Evolutionary conservation across 2,113 vertebrate genomes (phyloP).

Genomic region (Oriolus oriolus): DNA sequence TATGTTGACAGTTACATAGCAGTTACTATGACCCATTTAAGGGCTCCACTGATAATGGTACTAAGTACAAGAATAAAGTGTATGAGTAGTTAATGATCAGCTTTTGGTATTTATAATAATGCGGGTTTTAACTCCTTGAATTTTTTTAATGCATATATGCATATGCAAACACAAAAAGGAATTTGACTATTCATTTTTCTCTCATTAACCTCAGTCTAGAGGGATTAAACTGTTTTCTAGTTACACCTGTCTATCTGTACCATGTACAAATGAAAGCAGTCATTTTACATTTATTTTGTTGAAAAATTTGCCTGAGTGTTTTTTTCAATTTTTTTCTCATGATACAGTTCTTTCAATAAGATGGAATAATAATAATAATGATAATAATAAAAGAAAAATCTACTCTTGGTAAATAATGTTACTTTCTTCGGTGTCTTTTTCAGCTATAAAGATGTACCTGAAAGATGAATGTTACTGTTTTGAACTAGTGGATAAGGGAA

Average conservation of each 20-base stretch:
- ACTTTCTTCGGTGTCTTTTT: not conserved
- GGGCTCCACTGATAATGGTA: not conserved
- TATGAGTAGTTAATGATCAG: not conserved
- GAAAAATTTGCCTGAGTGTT: conserved; percentile 12
- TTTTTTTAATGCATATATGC: not conserved
- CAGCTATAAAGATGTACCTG: not conserved
- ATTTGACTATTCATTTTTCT: not conserved
- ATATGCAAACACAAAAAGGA: not conserved
- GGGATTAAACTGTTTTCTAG: conserved; percentile 13
- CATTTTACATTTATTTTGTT: not conserved
- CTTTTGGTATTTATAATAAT: conserved; percentile 37
- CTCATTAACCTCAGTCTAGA: not conserved
- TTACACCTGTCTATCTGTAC: conserved; percentile 32
- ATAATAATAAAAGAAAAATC: not conserved
- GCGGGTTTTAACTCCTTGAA: not conserved
- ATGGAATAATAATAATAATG: not conserved
- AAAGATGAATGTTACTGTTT: not conserved
- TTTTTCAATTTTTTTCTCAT: not conserved
- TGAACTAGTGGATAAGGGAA: not conserved
- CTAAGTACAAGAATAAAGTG: conserved; percentile 24
- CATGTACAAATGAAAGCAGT: conserved; percentile 48
- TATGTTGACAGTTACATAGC: not conserved
- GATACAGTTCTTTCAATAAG: not conserved
- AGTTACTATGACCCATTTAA: not conserved
- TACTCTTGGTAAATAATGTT: not conserved